Evolutionary conservation across 2,888 invertebrate genomes (phyloP).

Genomic region (Pyrrhia umbra): DNA sequence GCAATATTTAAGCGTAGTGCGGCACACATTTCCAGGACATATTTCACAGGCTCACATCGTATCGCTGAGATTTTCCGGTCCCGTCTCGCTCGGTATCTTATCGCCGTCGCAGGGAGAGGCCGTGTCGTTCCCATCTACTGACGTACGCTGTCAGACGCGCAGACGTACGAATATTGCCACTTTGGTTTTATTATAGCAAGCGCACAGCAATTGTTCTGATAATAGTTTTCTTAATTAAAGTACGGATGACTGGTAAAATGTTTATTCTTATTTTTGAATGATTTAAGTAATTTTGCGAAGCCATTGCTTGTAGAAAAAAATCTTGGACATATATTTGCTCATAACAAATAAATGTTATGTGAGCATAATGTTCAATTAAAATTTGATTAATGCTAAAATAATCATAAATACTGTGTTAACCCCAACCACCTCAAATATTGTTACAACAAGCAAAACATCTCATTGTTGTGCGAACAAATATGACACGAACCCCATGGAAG

Average conservation of each 20-base stretch:
- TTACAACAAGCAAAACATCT: neutral
- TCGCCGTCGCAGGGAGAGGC: constrained; percentile 41
- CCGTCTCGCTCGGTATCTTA: constrained; percentile 55
- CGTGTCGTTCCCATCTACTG: constrained; percentile 51
- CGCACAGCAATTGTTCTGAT: constrained; percentile 47
- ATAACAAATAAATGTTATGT: too few species aligned
- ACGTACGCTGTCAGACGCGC: constrained; percentile 46
- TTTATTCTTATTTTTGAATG: neutral
- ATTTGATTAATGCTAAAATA: neutral
- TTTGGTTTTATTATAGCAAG: constrained; percentile 53
- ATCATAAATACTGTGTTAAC: neutral
- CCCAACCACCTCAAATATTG: neutral
- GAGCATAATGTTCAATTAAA: too few species aligned
- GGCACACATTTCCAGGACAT: constrained; percentile 64
- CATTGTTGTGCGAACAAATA: constrained; percentile 9
- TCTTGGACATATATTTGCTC: too few species aligned
- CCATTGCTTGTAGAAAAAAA: too few species aligned
- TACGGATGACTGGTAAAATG: constrained; percentile 8
- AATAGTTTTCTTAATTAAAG: constrained; percentile 54
- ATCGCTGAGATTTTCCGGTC: constrained; percentile 60
- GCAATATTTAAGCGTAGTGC: constrained; percentile 62
- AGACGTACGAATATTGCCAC: constrained; percentile 62
- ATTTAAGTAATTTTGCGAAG: too few species aligned
- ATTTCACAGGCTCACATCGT: constrained; percentile 64
- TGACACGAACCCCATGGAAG: constrained; percentile 15